Evolutionary conservation across 2,888 invertebrate genomes (phyloP).

Genomic region (Eupsilia transversa): DNA sequence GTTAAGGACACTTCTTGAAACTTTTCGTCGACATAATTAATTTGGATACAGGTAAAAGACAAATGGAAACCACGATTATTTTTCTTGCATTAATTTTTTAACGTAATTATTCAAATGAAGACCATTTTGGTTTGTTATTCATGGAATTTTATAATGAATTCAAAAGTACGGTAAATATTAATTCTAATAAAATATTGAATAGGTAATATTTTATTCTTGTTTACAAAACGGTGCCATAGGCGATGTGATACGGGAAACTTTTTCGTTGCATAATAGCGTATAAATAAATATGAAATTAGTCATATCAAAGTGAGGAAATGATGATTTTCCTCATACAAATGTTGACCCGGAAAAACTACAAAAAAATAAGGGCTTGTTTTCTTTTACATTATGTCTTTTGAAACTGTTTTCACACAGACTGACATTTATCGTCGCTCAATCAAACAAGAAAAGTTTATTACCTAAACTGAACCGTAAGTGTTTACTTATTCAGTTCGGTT

Average conservation of each 20-base stretch:
- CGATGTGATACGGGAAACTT: background rate
- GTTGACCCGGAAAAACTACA: constrained; percentile 26
- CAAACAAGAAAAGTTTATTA: constrained; percentile 13
- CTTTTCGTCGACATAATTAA: constrained; percentile 29
- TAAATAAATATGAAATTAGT: constrained; percentile 18
- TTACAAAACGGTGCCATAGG: background rate
- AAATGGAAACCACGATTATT: constrained; percentile 18
- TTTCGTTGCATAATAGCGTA: constrained; percentile 5
- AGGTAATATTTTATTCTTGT: background rate
- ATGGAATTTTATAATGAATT: background rate
- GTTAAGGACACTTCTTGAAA: constrained; percentile 20
- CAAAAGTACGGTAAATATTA: background rate
- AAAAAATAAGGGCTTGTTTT: constrained; percentile 21
- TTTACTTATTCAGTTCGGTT: background rate
- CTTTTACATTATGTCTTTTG: constrained; percentile 14
- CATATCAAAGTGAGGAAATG: constrained; percentile 2
- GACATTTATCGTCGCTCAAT: constrained; percentile 12
- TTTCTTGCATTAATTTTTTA: constrained; percentile 24
- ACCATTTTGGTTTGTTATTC: constrained; percentile 28
- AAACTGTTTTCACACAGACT: background rate
- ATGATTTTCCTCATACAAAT: constrained; percentile 26
- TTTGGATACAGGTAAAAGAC: constrained; percentile 16
- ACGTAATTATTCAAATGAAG: background rate
- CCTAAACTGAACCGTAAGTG: background rate
- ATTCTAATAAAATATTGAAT: background rate